Evolutionary conservation across 2,797 vertebrate species (phyloP).

Genomic region (Cynodonichthys magdalenae): DNA sequence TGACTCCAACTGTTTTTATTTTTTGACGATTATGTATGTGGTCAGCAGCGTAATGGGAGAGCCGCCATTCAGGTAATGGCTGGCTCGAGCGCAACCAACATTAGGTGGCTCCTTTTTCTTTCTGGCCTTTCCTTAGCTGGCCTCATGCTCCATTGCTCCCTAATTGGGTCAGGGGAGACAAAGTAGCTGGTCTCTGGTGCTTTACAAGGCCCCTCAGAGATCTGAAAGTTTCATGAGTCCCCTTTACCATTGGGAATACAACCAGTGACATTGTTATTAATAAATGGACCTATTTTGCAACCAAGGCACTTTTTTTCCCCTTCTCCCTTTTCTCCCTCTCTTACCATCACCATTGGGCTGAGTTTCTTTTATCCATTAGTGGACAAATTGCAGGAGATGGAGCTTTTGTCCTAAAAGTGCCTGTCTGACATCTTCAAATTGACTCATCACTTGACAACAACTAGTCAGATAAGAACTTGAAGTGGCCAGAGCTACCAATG

Average conservation of each 20-base stretch:
- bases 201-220: constrained; percentile 82
- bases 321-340: constrained; percentile 53
- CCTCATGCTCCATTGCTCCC: constrained; percentile 76
- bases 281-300: constrained; percentile 84
- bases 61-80: constrained; percentile 64
- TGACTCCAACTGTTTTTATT: constrained; percentile 22
- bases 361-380: constrained; percentile 71
- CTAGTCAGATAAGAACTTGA: constrained; percentile 26
- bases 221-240: constrained; percentile 87
- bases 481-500: constrained; percentile 35
- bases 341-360: constrained; percentile 58
- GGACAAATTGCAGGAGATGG: constrained; percentile 66
- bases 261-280: constrained; percentile 85
- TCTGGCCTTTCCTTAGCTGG: constrained; percentile 67
- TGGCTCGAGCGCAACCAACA: constrained; percentile 57
- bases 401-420: constrained; percentile 51
- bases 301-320: constrained; percentile 75
- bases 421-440: constrained; percentile 51
- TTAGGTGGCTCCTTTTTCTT: constrained; percentile 67
- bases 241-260: constrained; percentile 79
- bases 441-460: constrained; percentile 36
- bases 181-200: constrained; percentile 81
- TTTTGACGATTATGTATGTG: constrained; percentile 48
- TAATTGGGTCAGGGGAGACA: constrained; percentile 86
- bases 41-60: constrained; percentile 55